These are phyloP conservation scores for Euproctis similis DNA, from an alignment of 2,888 invertebrate genomes.

Conservation along the genomic window DNA sequence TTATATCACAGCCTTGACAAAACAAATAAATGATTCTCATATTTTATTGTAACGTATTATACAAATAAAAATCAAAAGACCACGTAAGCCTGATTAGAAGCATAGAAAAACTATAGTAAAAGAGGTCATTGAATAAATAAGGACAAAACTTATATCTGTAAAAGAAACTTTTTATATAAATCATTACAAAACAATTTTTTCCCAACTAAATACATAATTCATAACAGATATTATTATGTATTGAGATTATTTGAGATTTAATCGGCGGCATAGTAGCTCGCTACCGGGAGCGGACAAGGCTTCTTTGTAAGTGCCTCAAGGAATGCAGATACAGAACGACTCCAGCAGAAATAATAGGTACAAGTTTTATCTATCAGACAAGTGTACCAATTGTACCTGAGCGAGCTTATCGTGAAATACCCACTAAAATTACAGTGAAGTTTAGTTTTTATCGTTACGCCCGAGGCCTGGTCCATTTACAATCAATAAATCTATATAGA, in stretches of 20 bases:
- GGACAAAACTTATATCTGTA: slow-evolving; percentile 13
- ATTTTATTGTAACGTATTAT: too few relatives aligned
- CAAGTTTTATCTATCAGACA: slow-evolving; percentile 57
- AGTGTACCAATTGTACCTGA: slow-evolving; percentile 37
- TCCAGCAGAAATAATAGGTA: slow-evolving; percentile 54
- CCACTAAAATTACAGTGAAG: slow-evolving; percentile 49
- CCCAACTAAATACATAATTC: slow-evolving; percentile 67
- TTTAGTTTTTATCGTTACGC: slow-evolving; percentile 59
- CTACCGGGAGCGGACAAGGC: slow-evolving; percentile 27
- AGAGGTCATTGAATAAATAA: slow-evolving; percentile 1
- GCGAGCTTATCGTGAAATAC: slow-evolving; percentile 50
- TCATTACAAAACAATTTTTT: slow-evolving; percentile 30
- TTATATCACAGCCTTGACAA: too few relatives aligned
- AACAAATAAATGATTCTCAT: too few relatives aligned
- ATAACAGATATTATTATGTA: slow-evolving; percentile 44
- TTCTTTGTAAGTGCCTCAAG: slow-evolving; percentile 36
- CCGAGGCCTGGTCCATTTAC: slow-evolving; percentile 35
- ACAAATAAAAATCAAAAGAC: too few relatives aligned
- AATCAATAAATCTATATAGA: slow-evolving; percentile 42
- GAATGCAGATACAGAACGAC: slow-evolving; percentile 20
- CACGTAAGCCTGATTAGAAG: too few relatives aligned
- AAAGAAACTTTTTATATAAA: slow-evolving; percentile 26
- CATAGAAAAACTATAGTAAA: too few relatives aligned
- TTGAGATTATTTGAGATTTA: too few relatives aligned
- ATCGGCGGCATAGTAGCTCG: slow-evolving; percentile 15